Evolutionary conservation across 2,113 vertebrate species (phyloP).

Genomic region (Centropus bengalensis): DNA sequence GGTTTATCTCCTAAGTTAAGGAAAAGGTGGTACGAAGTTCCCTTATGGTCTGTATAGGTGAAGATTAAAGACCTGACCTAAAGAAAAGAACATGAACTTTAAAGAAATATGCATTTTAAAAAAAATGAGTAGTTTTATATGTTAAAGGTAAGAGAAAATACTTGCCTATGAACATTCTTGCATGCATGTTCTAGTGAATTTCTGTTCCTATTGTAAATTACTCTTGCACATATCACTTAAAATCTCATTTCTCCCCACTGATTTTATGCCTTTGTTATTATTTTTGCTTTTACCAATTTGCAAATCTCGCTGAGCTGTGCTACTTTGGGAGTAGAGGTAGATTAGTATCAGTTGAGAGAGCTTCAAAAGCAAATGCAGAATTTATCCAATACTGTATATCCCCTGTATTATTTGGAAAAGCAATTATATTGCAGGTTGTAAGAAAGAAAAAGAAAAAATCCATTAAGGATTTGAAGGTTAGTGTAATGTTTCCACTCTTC

Average conservation of each 20-base stretch:
- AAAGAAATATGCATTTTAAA: neutral
- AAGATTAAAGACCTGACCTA: neutral
- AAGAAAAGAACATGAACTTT: neutral
- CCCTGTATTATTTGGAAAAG: neutral
- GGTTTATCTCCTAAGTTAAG: neutral
- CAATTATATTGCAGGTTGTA: neutral
- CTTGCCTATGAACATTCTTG: fast-evolving
- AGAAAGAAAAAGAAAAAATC: neutral
- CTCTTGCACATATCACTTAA: neutral
- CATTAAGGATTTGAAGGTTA: neutral
- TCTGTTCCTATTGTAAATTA: neutral
- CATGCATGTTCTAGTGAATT: neutral
- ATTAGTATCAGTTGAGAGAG: neutral
- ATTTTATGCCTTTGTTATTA: neutral
- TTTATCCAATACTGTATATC: neutral
- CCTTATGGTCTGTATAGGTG: neutral
- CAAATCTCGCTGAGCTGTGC: neutral
- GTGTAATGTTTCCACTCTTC: neutral
- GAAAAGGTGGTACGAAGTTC: neutral
- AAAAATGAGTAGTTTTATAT: neutral
- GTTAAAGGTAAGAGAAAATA: neutral
- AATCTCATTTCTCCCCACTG: neutral
- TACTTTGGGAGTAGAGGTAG: neutral
- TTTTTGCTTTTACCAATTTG: neutral
- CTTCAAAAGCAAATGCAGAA: neutral